Base-by-base conservation (phyloP, 2,888 invertebrate species). In the Caenorhabditis zanzibari region DNA sequence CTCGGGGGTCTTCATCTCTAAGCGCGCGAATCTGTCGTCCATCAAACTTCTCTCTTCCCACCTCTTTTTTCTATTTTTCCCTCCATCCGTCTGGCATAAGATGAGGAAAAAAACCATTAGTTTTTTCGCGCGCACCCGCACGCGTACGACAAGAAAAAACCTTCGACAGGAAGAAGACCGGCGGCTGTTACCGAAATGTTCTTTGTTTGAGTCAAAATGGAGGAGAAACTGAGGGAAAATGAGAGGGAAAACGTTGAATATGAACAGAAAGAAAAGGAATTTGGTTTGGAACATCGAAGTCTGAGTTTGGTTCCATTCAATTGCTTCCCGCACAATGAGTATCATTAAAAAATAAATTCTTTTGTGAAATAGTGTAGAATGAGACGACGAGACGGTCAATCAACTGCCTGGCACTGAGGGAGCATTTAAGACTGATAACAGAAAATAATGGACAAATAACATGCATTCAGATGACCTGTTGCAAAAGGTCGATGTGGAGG, bases 401-500 rank as follows among this genome's bases (percentile, higher is more conserved):
- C 69, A 79, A 79, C 79, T 35, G 79, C 79, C 79, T 79, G 79
- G 79, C 79, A 79, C 79, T 79, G 79, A 71, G 64, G 63, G 63
- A 77, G 66, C 66, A 66, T 26, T 24, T 38, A 12, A 44, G 44
- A 63, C 71, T 79, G 79, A 79, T 79, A 77, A 77, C 59, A 54
- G 28, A 26, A 44, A 32, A 41, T 66, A 58, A 52, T 49, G 32
- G 69, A 59, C 63, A 63, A 71, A 77, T 61, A 68, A 38, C 12
- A 38, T 6, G 38, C 63, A 69, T 69, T 68, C 79, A 56, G 71
- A 41, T 79, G 79, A 77, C 77, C 77, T 69, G 26, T 68, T 35
- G 28, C 12, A 66, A 75, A n/a, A 75, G 75, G 74, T 64, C 64
- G 49, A 44, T 63, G 10, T 41, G 26, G 24, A 28, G 52, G 12